Conservation (phyloP, 2,888 invertebrate species). For the Ypsolopha scabrella region DNA sequence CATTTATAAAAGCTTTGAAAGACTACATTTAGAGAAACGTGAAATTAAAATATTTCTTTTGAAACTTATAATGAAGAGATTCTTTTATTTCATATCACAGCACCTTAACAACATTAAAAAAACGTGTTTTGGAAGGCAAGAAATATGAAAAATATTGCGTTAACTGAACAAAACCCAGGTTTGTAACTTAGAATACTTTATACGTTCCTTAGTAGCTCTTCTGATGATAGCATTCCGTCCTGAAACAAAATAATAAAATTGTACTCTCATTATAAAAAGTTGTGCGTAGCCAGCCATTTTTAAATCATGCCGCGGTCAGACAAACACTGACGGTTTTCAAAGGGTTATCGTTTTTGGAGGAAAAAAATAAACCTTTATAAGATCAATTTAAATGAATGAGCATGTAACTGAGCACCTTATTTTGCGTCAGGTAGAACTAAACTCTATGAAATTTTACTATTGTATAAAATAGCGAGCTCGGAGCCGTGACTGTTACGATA, state of each 20-base stretch:
- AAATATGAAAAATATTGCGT: too few species aligned
- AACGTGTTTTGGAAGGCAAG: conserved; percentile 4
- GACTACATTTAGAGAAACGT: not conserved
- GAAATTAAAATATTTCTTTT: not conserved
- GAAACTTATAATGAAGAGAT: conserved; percentile 4
- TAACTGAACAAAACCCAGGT: not conserved
- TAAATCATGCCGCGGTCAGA: too few species aligned
- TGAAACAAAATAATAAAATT: conserved; percentile 35
- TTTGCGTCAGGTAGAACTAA: too few species aligned
- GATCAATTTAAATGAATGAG: too few species aligned
- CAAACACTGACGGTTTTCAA: too few species aligned
- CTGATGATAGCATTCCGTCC: conserved; percentile 68
- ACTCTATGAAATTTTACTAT: too few species aligned
- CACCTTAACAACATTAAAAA: conserved; percentile 35
- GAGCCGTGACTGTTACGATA: too few species aligned
- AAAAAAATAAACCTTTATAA: too few species aligned
- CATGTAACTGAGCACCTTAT: too few species aligned
- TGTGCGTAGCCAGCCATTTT: too few species aligned
- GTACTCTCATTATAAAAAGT: not conserved
- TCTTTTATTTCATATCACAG: conserved; percentile 50
- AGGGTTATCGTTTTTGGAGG: not conserved
- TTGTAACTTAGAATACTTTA: not conserved
- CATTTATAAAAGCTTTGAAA: conserved; percentile 11
- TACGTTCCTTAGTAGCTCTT: conserved; percentile 65
- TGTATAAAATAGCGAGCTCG: too few species aligned